Evolutionary conservation across 2,888 invertebrate species (phyloP), one percentile per base, ranked within the genome.

Genomic region (Quadriops clusia): DNA sequence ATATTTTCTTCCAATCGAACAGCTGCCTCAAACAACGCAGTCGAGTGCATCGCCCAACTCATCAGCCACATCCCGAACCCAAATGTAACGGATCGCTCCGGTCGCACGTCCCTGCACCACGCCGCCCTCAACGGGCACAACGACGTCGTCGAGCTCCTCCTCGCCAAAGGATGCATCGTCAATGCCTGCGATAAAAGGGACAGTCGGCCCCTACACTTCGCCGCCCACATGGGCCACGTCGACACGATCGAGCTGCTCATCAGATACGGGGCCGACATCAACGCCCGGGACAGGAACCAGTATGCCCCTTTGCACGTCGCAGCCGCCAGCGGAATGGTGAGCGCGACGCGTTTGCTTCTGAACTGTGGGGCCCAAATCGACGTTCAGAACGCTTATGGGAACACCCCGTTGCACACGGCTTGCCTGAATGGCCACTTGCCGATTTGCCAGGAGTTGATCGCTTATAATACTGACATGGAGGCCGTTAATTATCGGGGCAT

Each of bases 301-400:
- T 74, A 69, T 44, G 73, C 74, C 3, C 73, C 76, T 1, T 54
- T 76, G 29, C 75, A 76, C 49, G 69, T 71, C 7, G 72, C 74
- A 3, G 67, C 68, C 4, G 68, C 71, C 17, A 64, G 65, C 41
- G 73, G 72, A 20, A 45, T 50, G 30, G 47, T 50, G 17, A 40
- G 36, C 9, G 49, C 53, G 2, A 50, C 49, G 28, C 38, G 44
- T 32, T 44, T 63, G 17, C 51, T 76, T 25, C 47, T 76, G 21
- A 63, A 65, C 32, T 51, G 60, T 9, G 69, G 69, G 1, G 70
- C 70, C 2, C 68, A 74, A 36, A 60, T 70, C 2, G 67, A 74
- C 43, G 64, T 66, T 2, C 64, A 64, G 23, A 73, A 74, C 41
- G 53, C 60, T 3, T 66, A 63, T 38, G 76, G 74, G 11, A 74